phyloP scores from a whole-genome alignment of 2,113 vertebrate species.

The Muntiacus muntjak region DNA sequence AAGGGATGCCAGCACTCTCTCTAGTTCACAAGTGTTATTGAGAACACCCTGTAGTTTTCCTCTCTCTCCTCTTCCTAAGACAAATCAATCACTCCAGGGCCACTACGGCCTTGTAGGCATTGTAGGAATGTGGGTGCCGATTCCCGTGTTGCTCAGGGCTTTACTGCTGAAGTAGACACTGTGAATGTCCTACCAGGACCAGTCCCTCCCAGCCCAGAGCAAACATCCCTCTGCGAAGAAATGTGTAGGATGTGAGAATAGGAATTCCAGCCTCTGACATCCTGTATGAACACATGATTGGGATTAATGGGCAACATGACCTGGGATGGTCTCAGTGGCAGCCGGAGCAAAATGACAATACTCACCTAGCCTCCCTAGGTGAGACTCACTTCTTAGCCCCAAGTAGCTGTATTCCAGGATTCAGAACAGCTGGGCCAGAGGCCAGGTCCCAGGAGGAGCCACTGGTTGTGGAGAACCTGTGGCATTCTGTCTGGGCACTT shows the following conservation, averaged over 20 bases:
- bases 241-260: not conserved
- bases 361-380: not conserved
- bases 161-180: not conserved
- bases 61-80: not conserved
- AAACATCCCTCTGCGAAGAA: not conserved
- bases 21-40: not conserved
- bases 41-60: not conserved
- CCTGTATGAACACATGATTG: not conserved
- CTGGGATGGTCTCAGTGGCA: not conserved
- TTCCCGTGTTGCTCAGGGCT: accelerated
- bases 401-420: not conserved
- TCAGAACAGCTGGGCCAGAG: not conserved
- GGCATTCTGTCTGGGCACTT: not conserved
- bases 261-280: not conserved
- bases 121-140: not conserved
- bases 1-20: not conserved
- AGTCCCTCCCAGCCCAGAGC: not conserved
- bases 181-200: not conserved
- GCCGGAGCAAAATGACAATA: not conserved
- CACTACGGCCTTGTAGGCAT: accelerated
- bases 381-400: not conserved
- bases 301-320: not conserved
- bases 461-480: not conserved
- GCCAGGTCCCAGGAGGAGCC: not conserved
- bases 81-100: too few species aligned